phyloP scores from a whole-genome alignment of 2,888 invertebrate species.

The Cordilura impudica region DNA sequence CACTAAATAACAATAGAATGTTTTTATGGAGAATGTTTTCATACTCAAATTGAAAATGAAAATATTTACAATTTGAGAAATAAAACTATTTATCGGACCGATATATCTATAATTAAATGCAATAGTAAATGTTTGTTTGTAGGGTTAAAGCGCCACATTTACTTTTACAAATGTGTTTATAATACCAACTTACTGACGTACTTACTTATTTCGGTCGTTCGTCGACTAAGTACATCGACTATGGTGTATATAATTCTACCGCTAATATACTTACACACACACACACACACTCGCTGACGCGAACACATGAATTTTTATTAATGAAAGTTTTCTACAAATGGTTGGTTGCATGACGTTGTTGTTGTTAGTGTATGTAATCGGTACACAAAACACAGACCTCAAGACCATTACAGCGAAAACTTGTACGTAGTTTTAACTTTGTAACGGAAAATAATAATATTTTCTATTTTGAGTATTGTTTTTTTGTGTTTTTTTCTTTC shows the following conservation, averaged over 20 bases:
- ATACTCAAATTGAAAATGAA: too few relatives aligned
- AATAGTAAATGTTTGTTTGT: too few relatives aligned
- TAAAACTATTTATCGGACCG: too few relatives aligned
- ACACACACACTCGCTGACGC: not conserved
- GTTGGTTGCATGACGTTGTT: slow-evolving; percentile 36
- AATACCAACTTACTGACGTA: slow-evolving; percentile 41
- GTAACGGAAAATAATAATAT: slow-evolving; percentile 38
- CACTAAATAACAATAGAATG: too few relatives aligned
- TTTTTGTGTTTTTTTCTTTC: slow-evolving; percentile 2
- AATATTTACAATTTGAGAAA: too few relatives aligned
- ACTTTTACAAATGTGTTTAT: slow-evolving; percentile 19
- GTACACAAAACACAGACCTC: slow-evolving; percentile 41
- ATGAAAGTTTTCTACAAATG: slow-evolving; percentile 43
- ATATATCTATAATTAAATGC: too few relatives aligned
- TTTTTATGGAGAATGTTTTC: too few relatives aligned
- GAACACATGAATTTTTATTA: slow-evolving; percentile 46
- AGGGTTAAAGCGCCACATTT: slow-evolving; percentile 42
- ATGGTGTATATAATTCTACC: slow-evolving; percentile 5
- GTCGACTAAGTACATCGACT: slow-evolving; percentile 18
- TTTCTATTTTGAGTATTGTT: not conserved
- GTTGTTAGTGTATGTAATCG: slow-evolving; percentile 46
- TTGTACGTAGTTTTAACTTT: slow-evolving; percentile 23
- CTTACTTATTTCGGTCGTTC: slow-evolving; percentile 69
- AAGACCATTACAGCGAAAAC: slow-evolving; percentile 11
- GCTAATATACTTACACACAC: slow-evolving; percentile 43